A percentile compares a stretch with the other conserved stretches of the same genome.
Conservation (phyloP, 1,140 invertebrate species). For the Temnothorax curvispinosus region DNA sequence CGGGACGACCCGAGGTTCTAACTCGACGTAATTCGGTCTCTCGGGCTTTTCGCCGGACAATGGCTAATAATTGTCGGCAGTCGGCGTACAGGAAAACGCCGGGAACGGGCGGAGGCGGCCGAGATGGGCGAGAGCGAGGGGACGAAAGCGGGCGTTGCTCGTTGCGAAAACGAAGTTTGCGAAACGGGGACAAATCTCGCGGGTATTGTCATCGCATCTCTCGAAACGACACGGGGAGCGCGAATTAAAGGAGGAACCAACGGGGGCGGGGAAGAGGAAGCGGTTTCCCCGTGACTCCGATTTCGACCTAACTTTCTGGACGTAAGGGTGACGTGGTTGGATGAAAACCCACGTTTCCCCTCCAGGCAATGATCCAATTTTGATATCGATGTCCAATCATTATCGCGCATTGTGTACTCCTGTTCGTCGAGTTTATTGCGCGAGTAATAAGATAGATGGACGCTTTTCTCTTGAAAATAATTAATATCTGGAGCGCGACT, state of each 20-base stretch:
- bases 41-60: constrained; percentile 79
- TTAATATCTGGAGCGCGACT: constrained; percentile 35
- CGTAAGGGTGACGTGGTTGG: neutral
- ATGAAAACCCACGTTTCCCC: neutral
- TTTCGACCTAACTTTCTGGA: constrained; percentile 8
- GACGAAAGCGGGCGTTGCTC: constrained; percentile 36
- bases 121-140: constrained; percentile 10
- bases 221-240: constrained; percentile 64
- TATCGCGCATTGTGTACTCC: constrained; percentile 38
- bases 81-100: constrained; percentile 73
- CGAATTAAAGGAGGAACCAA: constrained; percentile 29
- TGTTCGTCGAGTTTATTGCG: constrained; percentile 6
- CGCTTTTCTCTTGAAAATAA: constrained; percentile 1
- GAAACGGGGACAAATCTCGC: constrained; percentile 80
- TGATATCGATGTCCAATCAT: constrained; percentile 23
- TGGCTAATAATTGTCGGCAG: constrained; percentile 83
- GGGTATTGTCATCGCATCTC: constrained; percentile 82
- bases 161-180: constrained; percentile 80
- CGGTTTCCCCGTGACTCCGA: constrained; percentile 19
- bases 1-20: constrained; percentile 56
- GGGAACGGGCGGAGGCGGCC: constrained; percentile 67
- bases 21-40: constrained; percentile 79
- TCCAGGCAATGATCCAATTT: constrained; percentile 36
- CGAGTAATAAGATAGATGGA: constrained; percentile 34
- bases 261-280: neutral